Conservation (phyloP, 2,888 invertebrate species). For the Watsonalla binaria region DNA sequence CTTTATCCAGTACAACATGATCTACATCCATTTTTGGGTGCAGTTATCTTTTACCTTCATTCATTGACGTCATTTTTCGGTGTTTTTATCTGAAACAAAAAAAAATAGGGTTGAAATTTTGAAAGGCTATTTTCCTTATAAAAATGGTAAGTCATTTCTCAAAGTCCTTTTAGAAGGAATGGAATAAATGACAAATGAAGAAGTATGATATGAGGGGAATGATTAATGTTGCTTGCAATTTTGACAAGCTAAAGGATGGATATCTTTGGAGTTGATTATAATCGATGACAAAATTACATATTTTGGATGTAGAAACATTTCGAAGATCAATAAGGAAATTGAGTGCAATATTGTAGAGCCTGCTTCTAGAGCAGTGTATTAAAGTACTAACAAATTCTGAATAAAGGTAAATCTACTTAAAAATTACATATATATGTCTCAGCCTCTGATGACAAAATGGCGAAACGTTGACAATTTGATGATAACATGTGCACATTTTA, state of each 20-base stretch:
- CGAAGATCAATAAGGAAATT: no score
- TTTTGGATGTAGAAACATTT: background rate
- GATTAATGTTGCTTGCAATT: slow-evolving; percentile 50
- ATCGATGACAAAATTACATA: background rate
- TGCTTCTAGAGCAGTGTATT: no score
- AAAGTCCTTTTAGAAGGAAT: slow-evolving; percentile 50
- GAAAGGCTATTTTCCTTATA: slow-evolving; percentile 21
- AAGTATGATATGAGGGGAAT: slow-evolving; percentile 47
- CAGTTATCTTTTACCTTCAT: slow-evolving; percentile 45
- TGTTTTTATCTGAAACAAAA: slow-evolving; percentile 64
- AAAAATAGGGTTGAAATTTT: slow-evolving; percentile 19
- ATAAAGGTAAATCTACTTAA: no score
- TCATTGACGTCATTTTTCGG: slow-evolving; percentile 47
- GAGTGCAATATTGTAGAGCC: no score
- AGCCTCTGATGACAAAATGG: no score
- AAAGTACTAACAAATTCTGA: no score
- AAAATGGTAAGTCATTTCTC: slow-evolving; percentile 60
- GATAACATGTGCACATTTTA: no score
- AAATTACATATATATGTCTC: no score
- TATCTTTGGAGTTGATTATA: slow-evolving; percentile 11
- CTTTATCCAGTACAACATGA: slow-evolving; percentile 73
- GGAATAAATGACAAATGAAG: slow-evolving; percentile 66
- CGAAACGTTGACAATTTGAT: no score
- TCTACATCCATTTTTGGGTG: slow-evolving; percentile 66
- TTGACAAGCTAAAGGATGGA: slow-evolving; percentile 22